These are phyloP conservation scores for Formica exsecta DNA, from an alignment of 1,140 invertebrate species.

Conservation along the genomic window DNA sequence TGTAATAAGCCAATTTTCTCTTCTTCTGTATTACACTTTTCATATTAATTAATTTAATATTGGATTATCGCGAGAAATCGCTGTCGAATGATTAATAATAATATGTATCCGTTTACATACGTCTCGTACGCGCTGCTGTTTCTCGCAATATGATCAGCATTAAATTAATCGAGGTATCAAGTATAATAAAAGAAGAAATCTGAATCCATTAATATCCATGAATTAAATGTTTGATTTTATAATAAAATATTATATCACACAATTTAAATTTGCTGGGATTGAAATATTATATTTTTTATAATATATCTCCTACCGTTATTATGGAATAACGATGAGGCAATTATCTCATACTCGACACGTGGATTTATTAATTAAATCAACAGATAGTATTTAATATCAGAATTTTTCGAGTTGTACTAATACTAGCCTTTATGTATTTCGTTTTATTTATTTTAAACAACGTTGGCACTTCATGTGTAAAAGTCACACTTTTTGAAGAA, in stretches of 20 bases:
- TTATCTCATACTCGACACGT: neutral
- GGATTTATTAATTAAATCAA: constrained; percentile 15
- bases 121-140: neutral
- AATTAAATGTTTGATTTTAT: constrained; percentile 11
- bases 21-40: neutral
- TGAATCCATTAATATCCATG: neutral
- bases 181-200: neutral
- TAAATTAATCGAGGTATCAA: constrained; percentile 35
- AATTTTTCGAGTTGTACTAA: neutral
- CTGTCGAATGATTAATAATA: constrained; percentile 24
- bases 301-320: neutral
- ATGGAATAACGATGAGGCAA: neutral
- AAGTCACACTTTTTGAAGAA: neutral
- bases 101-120: neutral
- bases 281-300: neutral
- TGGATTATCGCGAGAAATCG: constrained; percentile 45
- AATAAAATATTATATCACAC: neutral
- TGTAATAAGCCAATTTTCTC: neutral
- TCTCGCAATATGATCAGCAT: neutral
- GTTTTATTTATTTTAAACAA: neutral
- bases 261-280: too few species aligned
- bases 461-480: neutral
- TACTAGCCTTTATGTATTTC: neutral
- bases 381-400: neutral
- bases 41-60: constrained; percentile 48